These are phyloP conservation scores for Pelosia muscerda DNA, from an alignment of 2,888 invertebrate genomes.

Conservation along the genomic window DNA sequence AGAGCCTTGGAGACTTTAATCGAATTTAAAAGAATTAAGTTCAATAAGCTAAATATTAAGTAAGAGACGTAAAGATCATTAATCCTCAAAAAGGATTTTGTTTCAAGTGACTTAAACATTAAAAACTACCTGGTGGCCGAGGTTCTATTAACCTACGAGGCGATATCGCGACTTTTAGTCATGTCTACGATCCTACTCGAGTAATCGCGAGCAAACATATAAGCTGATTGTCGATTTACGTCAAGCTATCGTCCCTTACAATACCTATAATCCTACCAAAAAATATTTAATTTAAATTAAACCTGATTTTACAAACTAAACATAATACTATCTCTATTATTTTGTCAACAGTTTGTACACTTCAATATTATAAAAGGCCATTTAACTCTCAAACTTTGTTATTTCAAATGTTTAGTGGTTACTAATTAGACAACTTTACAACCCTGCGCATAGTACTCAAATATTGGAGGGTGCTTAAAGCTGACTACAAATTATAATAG, in stretches of 20 bases:
- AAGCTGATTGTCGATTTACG: too few relatives aligned
- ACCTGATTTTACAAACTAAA: not conserved
- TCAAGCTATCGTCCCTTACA: too few relatives aligned
- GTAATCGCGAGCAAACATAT: too few relatives aligned
- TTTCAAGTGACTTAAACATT: too few relatives aligned
- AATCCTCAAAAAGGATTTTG: not conserved
- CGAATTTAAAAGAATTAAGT: constrained; percentile 20
- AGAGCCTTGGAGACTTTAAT: constrained; percentile 28
- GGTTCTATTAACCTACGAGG: too few relatives aligned
- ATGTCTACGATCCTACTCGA: too few relatives aligned
- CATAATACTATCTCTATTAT: constrained; percentile 16
- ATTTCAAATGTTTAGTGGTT: constrained; percentile 66
- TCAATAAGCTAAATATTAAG: not conserved
- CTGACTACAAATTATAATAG: constrained; percentile 40
- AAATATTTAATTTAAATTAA: not conserved
- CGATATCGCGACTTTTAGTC: too few relatives aligned
- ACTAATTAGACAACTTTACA: constrained; percentile 79
- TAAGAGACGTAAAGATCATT: constrained; percentile 7
- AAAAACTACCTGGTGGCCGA: too few relatives aligned
- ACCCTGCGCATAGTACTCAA: constrained; percentile 62
- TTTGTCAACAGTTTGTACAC: constrained; percentile 19
- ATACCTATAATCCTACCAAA: too few relatives aligned
- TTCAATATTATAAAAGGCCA: constrained; percentile 50
- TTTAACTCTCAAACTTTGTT: constrained; percentile 56
- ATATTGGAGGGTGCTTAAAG: constrained; percentile 29